These are phyloP conservation scores for Caenorhabditis imperialis DNA, from an alignment of 2,888 invertebrate genomes.

Conservation along the genomic window DNA sequence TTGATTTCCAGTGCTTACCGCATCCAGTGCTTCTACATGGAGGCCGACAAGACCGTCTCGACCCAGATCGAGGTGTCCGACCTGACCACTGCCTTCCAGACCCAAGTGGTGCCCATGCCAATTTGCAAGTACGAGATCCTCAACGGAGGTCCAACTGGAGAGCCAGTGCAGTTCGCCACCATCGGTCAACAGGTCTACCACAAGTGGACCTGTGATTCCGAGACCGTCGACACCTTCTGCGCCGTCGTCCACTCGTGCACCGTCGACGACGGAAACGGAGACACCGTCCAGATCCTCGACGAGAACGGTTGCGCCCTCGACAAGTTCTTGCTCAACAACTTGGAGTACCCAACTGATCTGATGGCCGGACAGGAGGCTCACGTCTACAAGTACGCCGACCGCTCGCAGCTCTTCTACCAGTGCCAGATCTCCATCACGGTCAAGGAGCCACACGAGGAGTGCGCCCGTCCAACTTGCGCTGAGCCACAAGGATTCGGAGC, in stretches of 20 bases:
- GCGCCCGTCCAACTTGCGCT: slow-evolving; percentile 74
- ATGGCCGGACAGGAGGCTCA: slow-evolving; percentile 78
- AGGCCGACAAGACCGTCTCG: slow-evolving; percentile 78
- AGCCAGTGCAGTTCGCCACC: slow-evolving; percentile 76
- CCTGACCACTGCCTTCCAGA: slow-evolving; percentile 77
- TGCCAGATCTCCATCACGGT: slow-evolving; percentile 77
- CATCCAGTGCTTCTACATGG: slow-evolving; percentile 78
- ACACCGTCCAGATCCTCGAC: slow-evolving; percentile 76
- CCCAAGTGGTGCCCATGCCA: slow-evolving; percentile 77
- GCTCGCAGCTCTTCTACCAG: slow-evolving; percentile 77
- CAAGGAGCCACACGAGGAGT: slow-evolving; percentile 76
- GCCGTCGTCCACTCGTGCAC: slow-evolving; percentile 77
- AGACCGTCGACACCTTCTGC: slow-evolving; percentile 77
- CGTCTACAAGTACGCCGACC: slow-evolving; percentile 78
- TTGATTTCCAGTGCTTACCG: slow-evolving; percentile 71
- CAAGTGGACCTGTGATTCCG: slow-evolving; percentile 78
- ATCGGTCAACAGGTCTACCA: slow-evolving; percentile 78
- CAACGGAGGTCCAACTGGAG: slow-evolving; percentile 76
- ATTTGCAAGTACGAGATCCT: slow-evolving; percentile 77
- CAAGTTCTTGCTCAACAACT: slow-evolving; percentile 77
- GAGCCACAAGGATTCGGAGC: slow-evolving; percentile 77
- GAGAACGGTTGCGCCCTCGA: slow-evolving; percentile 78
- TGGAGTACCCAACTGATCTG: slow-evolving; percentile 78
- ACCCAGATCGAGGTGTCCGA: slow-evolving; percentile 77
- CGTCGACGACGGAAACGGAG: slow-evolving; percentile 77